Percentiles rank a stretch among this genome's conserved stretches.
These are phyloP conservation scores for Calcarius ornatus DNA, from an alignment of 2,113 vertebrate genomes.

Conservation along the genomic window DNA sequence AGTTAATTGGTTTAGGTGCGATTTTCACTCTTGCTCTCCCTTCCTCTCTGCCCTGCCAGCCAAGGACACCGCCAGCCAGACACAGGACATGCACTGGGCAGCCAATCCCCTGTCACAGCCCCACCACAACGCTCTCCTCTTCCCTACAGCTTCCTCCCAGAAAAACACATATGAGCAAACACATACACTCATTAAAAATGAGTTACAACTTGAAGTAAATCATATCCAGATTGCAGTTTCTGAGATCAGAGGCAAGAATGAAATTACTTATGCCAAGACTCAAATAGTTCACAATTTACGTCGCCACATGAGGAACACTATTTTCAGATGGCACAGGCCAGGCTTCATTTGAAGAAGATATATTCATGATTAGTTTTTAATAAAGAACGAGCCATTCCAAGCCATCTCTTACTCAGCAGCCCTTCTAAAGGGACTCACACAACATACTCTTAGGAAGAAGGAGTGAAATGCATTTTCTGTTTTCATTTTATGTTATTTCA, in stretches of 20 bases:
- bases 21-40: not conserved
- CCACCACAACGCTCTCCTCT: not conserved
- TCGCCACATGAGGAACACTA: not conserved
- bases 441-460: constrained; percentile 21
- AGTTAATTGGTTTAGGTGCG: not conserved
- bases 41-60: not conserved
- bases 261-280: constrained; percentile 45
- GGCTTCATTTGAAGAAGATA: constrained; percentile 39
- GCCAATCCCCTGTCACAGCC: not conserved
- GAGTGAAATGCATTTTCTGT: constrained; percentile 51
- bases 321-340: constrained; percentile 21
- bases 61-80: accelerated
- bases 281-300: constrained; percentile 24
- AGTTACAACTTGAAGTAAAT: constrained; percentile 55
- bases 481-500: constrained; percentile 65
- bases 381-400: constrained; percentile 53
- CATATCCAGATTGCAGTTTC: constrained; percentile 41
- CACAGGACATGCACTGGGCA: accelerated
- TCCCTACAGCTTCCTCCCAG: not conserved
- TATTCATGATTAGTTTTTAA: constrained; percentile 54
- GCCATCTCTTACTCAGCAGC: constrained; percentile 42
- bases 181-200: constrained; percentile 32
- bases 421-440: constrained; percentile 40
- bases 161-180: not conserved
- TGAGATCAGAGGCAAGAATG: constrained; percentile 48